These are phyloP conservation scores for Eulemur mongoz DNA, from an alignment of 2,797 vertebrate genomes.

Conservation along the genomic window DNA sequence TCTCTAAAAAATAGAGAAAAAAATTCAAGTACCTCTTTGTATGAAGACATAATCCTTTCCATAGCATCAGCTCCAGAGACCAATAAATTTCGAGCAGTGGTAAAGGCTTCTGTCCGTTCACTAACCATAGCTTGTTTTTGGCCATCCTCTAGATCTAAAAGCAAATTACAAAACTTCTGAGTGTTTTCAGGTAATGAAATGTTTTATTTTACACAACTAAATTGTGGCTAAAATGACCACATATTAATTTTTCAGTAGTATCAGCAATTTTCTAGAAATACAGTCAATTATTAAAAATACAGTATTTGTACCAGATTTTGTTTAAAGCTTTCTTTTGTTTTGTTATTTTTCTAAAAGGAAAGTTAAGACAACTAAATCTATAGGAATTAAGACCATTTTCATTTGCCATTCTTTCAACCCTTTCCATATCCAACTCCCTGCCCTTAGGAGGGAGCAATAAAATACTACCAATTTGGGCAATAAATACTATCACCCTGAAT, in stretches of 20 bases:
- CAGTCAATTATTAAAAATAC: conserved; percentile 1
- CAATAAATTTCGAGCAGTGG: conserved; percentile 96
- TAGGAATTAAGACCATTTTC: background rate
- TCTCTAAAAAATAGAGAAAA: background rate
- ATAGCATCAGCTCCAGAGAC: conserved; percentile 97
- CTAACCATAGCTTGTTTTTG: conserved; percentile 95
- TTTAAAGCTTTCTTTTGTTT: background rate
- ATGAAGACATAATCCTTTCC: conserved; percentile 99
- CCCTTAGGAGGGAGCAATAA: background rate
- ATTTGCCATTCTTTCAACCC: background rate
- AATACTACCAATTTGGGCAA: background rate
- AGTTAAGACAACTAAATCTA: background rate
- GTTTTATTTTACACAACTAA: conserved; percentile 36
- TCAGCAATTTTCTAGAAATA: conserved; percentile 33
- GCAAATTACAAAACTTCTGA: conserved; percentile 38
- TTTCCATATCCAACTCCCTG: background rate
- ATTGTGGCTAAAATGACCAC: conserved; percentile 15
- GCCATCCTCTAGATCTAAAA: conserved; percentile 92
- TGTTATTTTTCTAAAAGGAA: background rate
- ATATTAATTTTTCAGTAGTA: conserved; percentile 28
- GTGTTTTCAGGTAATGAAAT: conserved; percentile 42
- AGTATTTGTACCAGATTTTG: conserved; percentile 1
- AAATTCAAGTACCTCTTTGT: conserved; percentile 94
- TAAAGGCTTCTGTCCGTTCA: conserved; percentile 98
- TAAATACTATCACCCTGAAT: background rate